Conservation (phyloP, 2,797 vertebrate genomes). For the Geotrypetes seraphini region DNA sequence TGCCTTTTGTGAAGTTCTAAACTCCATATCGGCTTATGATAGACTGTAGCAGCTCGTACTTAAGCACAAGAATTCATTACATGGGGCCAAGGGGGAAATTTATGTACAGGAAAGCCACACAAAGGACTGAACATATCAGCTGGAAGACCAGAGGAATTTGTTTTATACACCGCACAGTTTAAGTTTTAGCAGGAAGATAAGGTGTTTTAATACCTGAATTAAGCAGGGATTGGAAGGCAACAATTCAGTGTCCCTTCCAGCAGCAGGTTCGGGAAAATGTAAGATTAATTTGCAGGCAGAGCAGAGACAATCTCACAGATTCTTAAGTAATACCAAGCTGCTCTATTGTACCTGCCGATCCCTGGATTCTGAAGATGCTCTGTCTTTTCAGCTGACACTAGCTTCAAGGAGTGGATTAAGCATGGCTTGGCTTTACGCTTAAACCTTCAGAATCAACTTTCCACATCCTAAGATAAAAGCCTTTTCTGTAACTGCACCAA, state of each 20-base stretch:
- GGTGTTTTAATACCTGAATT: constrained; percentile 13
- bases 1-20: too few relatives aligned
- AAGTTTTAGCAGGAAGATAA: too few relatives aligned
- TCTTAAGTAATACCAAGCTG: too few relatives aligned
- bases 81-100: background rate
- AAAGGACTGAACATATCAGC: background rate
- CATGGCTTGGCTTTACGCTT: constrained; percentile 12
- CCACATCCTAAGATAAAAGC: constrained; percentile 5
- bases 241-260: constrained; percentile 25
- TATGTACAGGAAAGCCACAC: background rate
- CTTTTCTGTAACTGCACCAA: constrained; percentile 12
- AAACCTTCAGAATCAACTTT: constrained; percentile 25
- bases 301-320: constrained; percentile 45
- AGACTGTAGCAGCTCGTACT: constrained; percentile 1
- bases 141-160: rapidly evolving
- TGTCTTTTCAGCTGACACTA: constrained; percentile 23
- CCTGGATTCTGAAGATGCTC: constrained; percentile 33
- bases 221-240: constrained; percentile 16
- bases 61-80: background rate
- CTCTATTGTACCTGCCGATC: too few relatives aligned
- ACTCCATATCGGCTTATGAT: background rate
- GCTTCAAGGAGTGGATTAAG: constrained; percentile 30
- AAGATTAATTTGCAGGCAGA: constrained; percentile 7
- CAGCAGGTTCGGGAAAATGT: constrained; percentile 12
- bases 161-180: background rate